Conservation (phyloP, 2,113 vertebrate genomes). For the Chrysochloris asiatica region DNA sequence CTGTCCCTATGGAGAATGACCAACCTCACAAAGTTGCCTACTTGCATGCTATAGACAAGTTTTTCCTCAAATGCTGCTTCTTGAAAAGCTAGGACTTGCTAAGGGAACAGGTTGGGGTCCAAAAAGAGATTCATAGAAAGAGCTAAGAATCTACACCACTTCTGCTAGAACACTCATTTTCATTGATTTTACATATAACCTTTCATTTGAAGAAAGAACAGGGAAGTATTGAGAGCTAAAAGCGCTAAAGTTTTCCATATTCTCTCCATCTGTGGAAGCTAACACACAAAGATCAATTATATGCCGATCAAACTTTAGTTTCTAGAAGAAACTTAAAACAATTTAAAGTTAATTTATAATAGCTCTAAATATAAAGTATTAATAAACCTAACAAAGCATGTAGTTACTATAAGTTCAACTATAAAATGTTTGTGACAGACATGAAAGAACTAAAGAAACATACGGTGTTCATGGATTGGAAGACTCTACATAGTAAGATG, state of each 20-base stretch:
- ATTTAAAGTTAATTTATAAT: too few species aligned
- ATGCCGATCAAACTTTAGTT: neutral
- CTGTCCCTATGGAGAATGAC: neutral
- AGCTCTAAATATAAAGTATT: neutral
- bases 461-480: neutral
- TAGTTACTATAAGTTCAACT: neutral
- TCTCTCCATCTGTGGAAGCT: neutral
- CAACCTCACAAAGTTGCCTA: neutral
- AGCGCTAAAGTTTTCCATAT: neutral
- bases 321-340: neutral
- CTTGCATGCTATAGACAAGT: neutral
- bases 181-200: neutral
- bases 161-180: neutral
- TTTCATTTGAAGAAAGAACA: constrained; percentile 32
- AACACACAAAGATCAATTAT: neutral
- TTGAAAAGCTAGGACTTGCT: neutral
- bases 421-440: neutral
- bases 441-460: neutral
- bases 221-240: too few species aligned
- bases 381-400: neutral
- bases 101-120: neutral
- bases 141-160: neutral
- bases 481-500: neutral
- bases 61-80: neutral
- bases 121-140: neutral